A percentile compares a stretch with the other conserved stretches of the same genome.
phyloP scores from a whole-genome alignment of 2,888 invertebrate species.

The Lamproptera curius region DNA sequence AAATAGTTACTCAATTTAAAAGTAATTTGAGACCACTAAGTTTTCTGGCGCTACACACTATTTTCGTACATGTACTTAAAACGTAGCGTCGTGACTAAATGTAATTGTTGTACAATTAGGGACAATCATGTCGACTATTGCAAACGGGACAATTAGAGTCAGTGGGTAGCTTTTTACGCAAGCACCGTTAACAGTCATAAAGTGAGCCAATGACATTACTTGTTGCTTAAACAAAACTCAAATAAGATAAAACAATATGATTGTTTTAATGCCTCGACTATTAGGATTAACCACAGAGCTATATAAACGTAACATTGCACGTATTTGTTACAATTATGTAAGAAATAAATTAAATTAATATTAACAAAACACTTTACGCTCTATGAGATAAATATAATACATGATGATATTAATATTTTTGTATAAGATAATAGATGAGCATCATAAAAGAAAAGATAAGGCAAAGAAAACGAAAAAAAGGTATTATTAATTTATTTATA shows the following conservation, averaged over 20 bases:
- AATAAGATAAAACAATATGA: neutral
- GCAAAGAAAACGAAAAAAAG: too few relatives aligned
- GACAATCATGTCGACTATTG: slow-evolving; percentile 28
- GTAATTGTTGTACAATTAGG: slow-evolving; percentile 30
- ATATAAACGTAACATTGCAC: too few relatives aligned
- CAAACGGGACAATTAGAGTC: slow-evolving; percentile 27
- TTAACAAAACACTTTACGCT: neutral
- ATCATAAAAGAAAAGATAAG: neutral
- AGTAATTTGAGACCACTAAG: too few relatives aligned
- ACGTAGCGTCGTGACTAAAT: slow-evolving; percentile 31
- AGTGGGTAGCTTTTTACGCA: slow-evolving; percentile 27
- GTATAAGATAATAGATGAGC: neutral
- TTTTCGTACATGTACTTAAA: slow-evolving; percentile 18
- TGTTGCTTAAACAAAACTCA: neutral
- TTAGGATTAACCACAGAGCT: neutral
- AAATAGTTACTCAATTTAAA: too few relatives aligned
- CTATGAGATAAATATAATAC: neutral
- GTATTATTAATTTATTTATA: too few relatives aligned
- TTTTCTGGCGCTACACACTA: too few relatives aligned
- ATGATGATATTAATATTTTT: neutral
- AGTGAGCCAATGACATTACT: neutral
- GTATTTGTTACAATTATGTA: too few relatives aligned
- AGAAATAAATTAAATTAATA: neutral
- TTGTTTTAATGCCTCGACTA: neutral
- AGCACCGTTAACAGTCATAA: slow-evolving; percentile 12